Base-by-base conservation (phyloP, 2,113 vertebrate species). In the Tamias sibiricus region DNA sequence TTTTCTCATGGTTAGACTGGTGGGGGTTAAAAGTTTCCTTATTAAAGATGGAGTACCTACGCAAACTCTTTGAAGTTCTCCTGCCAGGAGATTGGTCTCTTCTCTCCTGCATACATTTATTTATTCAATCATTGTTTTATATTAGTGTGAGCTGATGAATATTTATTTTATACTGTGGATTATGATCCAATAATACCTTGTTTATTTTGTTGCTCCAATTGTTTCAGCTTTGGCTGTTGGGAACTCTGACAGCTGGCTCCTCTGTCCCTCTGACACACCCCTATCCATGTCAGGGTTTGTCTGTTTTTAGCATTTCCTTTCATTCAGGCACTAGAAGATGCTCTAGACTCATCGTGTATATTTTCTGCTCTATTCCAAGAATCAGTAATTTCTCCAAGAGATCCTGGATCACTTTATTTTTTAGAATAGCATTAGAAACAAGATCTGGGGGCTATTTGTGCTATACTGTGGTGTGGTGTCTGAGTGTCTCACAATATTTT, bases 31-130 rank as follows among this genome's bases (percentile, higher is more conserved):
- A 20, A 19, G 4, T 62, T 7, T 49, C 13, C 37, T 77, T 49
- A 57, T 77, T 40, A 88, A 62, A 17, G 22, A 28, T n/a, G 59
- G 49, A 79, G 44, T 54, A 26, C 47, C 28, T 75, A n/a, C 42
- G 86, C 32, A 92, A n/a, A 72, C n/a, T 72, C 74, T 54, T 54
- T 88, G 40, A 10, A 66, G 75, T 91, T 84, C 40, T 95, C 26
- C 14, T 35, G 17, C 40, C 20, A 87, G n/a, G 62, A 74, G 20
- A 64, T 69, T 91, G 84, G 16, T 49, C 8, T 74, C 72, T 57
- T 57, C 9, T 26, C 8, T 44, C 1, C 4, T n/a, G n/a, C 32
- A 22, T 4, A 40, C 44, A 54, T 88, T 44, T 79, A 85, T 22
- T 68, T 79, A 72, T 92, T 80, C 28, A 42, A 42, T 66, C 28